Conservation (phyloP, 2,888 invertebrate species). For the Drosophila atripex region DNA sequence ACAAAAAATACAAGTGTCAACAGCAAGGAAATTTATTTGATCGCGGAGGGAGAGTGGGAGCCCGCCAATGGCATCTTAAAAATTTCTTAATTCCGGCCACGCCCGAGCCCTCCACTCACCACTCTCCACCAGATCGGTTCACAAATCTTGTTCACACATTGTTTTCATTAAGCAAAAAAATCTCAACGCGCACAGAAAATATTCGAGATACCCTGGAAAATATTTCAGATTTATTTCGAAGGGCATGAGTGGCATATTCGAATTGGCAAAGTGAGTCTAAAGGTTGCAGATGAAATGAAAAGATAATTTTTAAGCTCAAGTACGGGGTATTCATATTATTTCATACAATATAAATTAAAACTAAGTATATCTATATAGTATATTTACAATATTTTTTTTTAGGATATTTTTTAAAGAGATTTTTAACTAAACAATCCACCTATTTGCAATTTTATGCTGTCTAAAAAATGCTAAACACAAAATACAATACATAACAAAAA, state of each 20-base stretch:
- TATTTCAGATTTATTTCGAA: background rate
- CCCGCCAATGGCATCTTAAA: constrained; percentile 54
- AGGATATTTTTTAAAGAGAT: too few relatives aligned
- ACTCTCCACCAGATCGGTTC: constrained; percentile 16
- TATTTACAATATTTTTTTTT: too few relatives aligned
- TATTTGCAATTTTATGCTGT: too few relatives aligned
- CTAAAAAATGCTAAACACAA: too few relatives aligned
- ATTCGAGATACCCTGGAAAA: constrained; percentile 35
- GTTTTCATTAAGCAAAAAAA: constrained; percentile 80
- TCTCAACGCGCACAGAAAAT: constrained; percentile 44
- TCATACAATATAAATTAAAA: too few relatives aligned
- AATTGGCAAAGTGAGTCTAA: too few relatives aligned
- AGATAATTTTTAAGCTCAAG: background rate
- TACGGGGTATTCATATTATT: background rate
- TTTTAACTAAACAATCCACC: too few relatives aligned
- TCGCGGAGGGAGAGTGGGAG: constrained; percentile 7
- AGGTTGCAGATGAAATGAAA: too few relatives aligned
- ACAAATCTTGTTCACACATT: constrained; percentile 81
- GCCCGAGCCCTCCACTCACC: constrained; percentile 40
- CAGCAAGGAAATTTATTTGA: constrained; percentile 28
- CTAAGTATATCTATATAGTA: too few relatives aligned
- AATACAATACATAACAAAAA: too few relatives aligned
- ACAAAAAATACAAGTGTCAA: constrained; percentile 51
- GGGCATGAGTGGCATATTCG: too few relatives aligned
- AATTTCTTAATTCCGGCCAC: constrained; percentile 71